A percentile compares a stretch with the other conserved stretches of the same genome.
These are phyloP conservation scores for Forbesichthys agassizii DNA, from an alignment of 2,113 vertebrate genomes.

Conservation along the genomic window DNA sequence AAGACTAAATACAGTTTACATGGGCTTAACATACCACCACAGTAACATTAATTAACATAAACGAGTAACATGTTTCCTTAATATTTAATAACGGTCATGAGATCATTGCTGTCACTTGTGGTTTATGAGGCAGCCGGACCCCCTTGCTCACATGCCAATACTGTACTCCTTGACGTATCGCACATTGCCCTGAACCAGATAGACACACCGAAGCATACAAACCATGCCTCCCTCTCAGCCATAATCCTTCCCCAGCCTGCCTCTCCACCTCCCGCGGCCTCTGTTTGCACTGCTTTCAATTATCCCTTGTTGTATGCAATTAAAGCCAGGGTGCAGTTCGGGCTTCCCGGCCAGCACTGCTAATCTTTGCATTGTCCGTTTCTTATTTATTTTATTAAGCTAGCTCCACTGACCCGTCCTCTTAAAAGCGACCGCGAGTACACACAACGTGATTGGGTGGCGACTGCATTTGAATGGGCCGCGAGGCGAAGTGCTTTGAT, in stretches of 20 bases:
- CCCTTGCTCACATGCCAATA: too few species aligned
- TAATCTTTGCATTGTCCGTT: constrained; percentile 82
- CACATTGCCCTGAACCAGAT: too few species aligned
- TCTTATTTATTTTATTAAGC: constrained; percentile 77
- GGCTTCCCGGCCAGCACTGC: constrained; percentile 83
- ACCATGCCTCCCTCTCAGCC: constrained; percentile 36
- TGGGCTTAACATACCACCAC: too few species aligned
- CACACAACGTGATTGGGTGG: constrained; percentile 80
- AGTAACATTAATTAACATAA: neutral
- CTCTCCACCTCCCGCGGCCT: constrained; percentile 73
- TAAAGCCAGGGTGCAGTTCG: constrained; percentile 83
- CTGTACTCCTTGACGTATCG: too few species aligned
- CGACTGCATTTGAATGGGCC: constrained; percentile 30
- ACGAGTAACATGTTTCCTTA: too few species aligned
- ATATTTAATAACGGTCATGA: too few species aligned
- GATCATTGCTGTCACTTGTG: too few species aligned
- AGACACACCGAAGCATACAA: too few species aligned
- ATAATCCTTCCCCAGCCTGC: constrained; percentile 54
- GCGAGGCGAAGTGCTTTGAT: constrained; percentile 81
- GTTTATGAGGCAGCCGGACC: too few species aligned
- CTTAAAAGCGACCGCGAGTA: constrained; percentile 74
- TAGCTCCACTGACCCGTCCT: constrained; percentile 84
- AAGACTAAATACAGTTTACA: neutral
- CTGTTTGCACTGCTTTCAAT: constrained; percentile 80
- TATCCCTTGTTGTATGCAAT: constrained; percentile 83